A percentile compares a stretch with the other conserved stretches of the same genome.
phyloP scores from a whole-genome alignment of 2,113 vertebrate genomes.

The Hiodon alosoides region DNA sequence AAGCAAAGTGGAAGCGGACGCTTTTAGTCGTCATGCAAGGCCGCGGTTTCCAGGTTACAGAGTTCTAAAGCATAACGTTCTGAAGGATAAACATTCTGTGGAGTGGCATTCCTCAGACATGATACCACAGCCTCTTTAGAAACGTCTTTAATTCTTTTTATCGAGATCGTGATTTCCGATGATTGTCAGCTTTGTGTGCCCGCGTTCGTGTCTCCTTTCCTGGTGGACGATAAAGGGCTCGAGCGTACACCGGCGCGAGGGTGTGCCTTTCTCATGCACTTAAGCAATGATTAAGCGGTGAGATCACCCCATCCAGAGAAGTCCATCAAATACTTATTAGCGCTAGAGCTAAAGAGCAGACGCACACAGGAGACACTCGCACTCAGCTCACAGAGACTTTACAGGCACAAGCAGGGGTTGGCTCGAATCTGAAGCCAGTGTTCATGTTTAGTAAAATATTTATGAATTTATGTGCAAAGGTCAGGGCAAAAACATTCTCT shows the following conservation, averaged over 20 bases:
- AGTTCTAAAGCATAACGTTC: slow-evolving; percentile 6
- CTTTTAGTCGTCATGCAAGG: slow-evolving; percentile 30
- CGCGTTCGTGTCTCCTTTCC: slow-evolving; percentile 3
- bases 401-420: background rate
- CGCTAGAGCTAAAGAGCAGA: slow-evolving; percentile 11
- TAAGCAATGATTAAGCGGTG: slow-evolving; percentile 16
- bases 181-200: slow-evolving; percentile 17
- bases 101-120: slow-evolving; percentile 26
- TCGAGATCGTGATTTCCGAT: slow-evolving; percentile 11
- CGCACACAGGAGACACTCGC: background rate
- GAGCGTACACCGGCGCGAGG: background rate
- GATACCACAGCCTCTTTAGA: slow-evolving; percentile 18
- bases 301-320: slow-evolving; percentile 23
- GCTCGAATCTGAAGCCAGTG: background rate
- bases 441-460: background rate
- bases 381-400: slow-evolving; percentile 4
- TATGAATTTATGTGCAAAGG: background rate
- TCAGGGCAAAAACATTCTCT: too few relatives aligned
- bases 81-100: slow-evolving; percentile 29
- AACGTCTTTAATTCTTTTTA: slow-evolving; percentile 25
- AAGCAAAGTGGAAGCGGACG: slow-evolving; percentile 29
- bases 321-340: slow-evolving; percentile 28
- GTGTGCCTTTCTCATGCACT: slow-evolving; percentile 21
- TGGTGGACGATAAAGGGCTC: background rate
- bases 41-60: slow-evolving; percentile 36